Evolutionary conservation across 1,140 invertebrate species (phyloP), one percentile per base, ranked within the genome.

Genomic region (Alviniconcha marisindica): DNA sequence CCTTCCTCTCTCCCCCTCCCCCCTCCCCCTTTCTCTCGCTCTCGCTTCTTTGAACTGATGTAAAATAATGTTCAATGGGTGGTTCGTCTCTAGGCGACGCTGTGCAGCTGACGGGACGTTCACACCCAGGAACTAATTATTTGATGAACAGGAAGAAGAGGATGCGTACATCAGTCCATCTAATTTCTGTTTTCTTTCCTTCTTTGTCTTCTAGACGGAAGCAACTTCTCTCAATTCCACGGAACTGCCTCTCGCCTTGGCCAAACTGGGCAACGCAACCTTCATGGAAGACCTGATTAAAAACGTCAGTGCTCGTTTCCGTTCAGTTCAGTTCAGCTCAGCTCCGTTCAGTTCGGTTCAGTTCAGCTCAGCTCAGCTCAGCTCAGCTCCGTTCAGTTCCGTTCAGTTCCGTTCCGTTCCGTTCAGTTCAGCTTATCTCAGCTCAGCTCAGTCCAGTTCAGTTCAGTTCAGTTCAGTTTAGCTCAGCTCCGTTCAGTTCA

Each of bases 291-390:
- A 10, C 4, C 66, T 71, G 66, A 38, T 71, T 12, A 71, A 10
- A 5, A 0, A 38, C 0, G 66, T 71, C 4, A 71, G 66, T 71
- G n/a, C n/a, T n/a, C n/a, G n/a, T n/a, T n/a, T n/a, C 28, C 31
- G 14, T 60, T 60, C 48, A 1, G 12, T 51, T 21, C 21, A 21
- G 48, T 1, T 51, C 12, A 12, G 21, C 48, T 0, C 48, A 51
- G 12, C n/a, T n/a, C n/a, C n/a, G n/a, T 60, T 60, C n/a, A 60
- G 33, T 74, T 74, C 71, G n/a, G n/a, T 74, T 74, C 42, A 38
- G 33, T 74, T 74, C 71, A 74, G n/a, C 33, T 74, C 71, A 74
- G 42, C n/a, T 74, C n/a, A 74, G 71, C 42, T 74, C 71, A 74
- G 36, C n/a, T 74, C 71, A 74, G 36, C n/a, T 74, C 71, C 12